Percentiles rank a stretch among this genome's conserved stretches.
Evolutionary conservation across 2,797 vertebrate species (phyloP).

Genomic region (Scolopax bukidnonensis): DNA sequence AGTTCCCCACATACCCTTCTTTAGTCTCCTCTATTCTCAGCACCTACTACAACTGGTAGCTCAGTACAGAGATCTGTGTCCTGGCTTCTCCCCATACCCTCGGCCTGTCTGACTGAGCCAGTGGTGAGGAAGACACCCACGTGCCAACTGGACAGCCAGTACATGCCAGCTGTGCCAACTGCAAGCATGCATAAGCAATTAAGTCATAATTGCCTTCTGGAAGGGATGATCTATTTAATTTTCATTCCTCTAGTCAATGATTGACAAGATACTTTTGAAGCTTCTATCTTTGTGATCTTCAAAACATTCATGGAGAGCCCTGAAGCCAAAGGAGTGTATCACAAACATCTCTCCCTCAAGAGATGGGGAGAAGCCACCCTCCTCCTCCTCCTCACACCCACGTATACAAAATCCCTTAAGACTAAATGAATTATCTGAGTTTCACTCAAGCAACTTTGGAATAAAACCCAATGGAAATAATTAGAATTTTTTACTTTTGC

Average conservation of each 20-base stretch:
- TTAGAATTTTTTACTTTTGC: background rate
- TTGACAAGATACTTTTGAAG: constrained; percentile 13
- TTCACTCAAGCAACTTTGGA: background rate
- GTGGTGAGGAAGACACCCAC: background rate
- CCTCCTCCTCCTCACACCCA: background rate
- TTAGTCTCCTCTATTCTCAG: background rate
- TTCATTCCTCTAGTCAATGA: constrained; percentile 26
- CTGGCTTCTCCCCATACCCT: background rate
- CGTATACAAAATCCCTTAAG: background rate
- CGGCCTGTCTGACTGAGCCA: background rate
- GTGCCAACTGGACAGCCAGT: background rate
- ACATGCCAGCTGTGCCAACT: background rate
- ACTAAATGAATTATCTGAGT: background rate
- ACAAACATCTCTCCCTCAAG: background rate
- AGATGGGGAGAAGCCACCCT: background rate
- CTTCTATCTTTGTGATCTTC: background rate
- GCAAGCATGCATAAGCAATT: background rate
- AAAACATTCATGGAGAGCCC: background rate
- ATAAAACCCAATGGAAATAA: background rate
- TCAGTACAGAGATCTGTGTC: background rate
- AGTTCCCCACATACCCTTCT: background rate
- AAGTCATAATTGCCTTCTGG: background rate
- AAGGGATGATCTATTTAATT: background rate
- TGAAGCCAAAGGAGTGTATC: background rate
- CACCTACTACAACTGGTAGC: background rate